Evolutionary conservation across 2,888 invertebrate genomes (phyloP), one percentile per base, ranked within the genome.

Genomic region (Orthonevra nobilis): DNA sequence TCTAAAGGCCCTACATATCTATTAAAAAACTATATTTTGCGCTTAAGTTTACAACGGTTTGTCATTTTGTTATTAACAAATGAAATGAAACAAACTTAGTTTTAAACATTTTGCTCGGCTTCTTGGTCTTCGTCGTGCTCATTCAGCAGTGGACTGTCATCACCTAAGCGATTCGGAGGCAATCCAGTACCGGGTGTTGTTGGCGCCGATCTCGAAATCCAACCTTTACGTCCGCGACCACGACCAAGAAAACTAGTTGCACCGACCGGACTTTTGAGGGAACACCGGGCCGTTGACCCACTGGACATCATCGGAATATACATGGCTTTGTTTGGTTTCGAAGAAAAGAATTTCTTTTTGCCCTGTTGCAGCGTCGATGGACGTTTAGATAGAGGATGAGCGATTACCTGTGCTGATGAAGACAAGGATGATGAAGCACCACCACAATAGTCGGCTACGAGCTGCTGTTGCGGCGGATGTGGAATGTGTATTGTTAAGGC

Each of bases 201-300:
- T 0, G 95, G 95, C 0, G 95, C 95, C 0, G 95, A 95, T 17
- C 94, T 89, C 0, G 95, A 94, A 4, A 94, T 90, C 90, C 93
- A 93, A 38, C 93, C 90, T 70, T 91, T 88, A 50, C 90, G 89
- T 4, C 89, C 88, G 1, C 90, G 87, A 3, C 85, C 85, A 2
- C 87, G 86, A 36, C 84, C 84, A 3, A 86, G 83, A 81, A 88
- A 88, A 64, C 84, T 87, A 34, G 86, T 86, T 1, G 85, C 85
- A 73, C 85, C 86, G 0, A 87, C 86, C 9, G 89, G 88, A 81
- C 88, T 88, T 68, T 87, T 86, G 1, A 87, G 84, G 6, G 86
- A 85, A 73, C 84, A 85, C 19, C 83, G 83, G 15, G 50, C 82
- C 14, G 52, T 61, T 6, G 83, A 82, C 61, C 81, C 69, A 44